phyloP scores from a whole-genome alignment of 2,113 vertebrate genomes.

The Petroica traversi region DNA sequence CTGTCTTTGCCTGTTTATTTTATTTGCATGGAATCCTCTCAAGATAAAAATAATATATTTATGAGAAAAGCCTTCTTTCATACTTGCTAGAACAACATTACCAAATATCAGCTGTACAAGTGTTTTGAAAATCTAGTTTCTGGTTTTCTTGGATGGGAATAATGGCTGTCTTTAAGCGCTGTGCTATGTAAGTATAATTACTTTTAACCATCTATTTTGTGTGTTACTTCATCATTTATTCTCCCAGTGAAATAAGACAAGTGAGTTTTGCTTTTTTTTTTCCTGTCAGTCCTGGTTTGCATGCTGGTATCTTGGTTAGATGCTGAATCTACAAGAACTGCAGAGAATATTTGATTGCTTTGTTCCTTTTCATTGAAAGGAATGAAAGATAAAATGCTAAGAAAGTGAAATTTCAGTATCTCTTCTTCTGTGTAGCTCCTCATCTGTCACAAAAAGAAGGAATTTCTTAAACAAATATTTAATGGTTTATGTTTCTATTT shows the following conservation, averaged over 20 bases:
- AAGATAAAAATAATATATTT: not conserved
- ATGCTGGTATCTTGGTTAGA: not conserved
- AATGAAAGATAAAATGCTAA: not conserved
- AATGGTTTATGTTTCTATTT: not conserved
- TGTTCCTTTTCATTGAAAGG: not conserved
- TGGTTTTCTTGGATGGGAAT: not conserved
- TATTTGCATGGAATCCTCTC: not conserved
- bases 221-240: slow-evolving; percentile 2
- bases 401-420: not conserved
- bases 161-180: not conserved
- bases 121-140: not conserved
- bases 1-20: not conserved
- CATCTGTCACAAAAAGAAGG: not conserved
- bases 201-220: slow-evolving; percentile 20
- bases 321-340: not conserved
- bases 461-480: not conserved
- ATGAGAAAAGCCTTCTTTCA: not conserved
- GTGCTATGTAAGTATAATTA: not conserved
- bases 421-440: not conserved
- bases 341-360: not conserved
- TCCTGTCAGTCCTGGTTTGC: not conserved
- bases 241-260: not conserved
- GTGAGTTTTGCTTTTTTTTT: not conserved
- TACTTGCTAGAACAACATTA: not conserved
- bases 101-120: not conserved